phyloP scores from a whole-genome alignment of 2,888 invertebrate species.

The Lochmaea capreae region DNA sequence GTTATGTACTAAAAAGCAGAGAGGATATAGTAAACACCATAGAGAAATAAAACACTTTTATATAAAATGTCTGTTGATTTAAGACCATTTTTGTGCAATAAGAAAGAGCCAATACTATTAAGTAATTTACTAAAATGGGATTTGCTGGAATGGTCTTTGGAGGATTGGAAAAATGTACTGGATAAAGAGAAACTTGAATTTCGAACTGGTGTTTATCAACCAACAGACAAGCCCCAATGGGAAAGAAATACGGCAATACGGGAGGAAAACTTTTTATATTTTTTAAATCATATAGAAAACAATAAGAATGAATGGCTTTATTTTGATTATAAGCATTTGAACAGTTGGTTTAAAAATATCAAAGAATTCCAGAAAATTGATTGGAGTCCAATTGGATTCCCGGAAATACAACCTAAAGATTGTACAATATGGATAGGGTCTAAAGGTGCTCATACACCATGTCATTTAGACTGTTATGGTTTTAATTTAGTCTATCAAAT shows the following conservation, averaged over 20 bases:
- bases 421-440: slow-evolving; percentile 92
- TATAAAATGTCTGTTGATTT: slow-evolving; percentile 2
- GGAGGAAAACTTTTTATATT: slow-evolving; percentile 73
- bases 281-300: slow-evolving; percentile 66
- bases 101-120: slow-evolving; percentile 69
- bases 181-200: slow-evolving; percentile 70
- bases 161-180: slow-evolving; percentile 72
- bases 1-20: slow-evolving; percentile 9
- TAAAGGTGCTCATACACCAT: slow-evolving; percentile 89
- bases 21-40: no score
- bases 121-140: slow-evolving; percentile 70
- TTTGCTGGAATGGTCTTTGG: slow-evolving; percentile 70
- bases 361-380: slow-evolving; percentile 67
- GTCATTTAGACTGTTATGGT: slow-evolving; percentile 95
- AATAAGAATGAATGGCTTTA: slow-evolving; percentile 75
- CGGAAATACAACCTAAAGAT: slow-evolving; percentile 73
- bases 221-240: slow-evolving; percentile 77
- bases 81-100: slow-evolving; percentile 6
- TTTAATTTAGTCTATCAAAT: slow-evolving; percentile 92
- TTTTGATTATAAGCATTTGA: slow-evolving; percentile 87
- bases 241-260: slow-evolving; percentile 76
- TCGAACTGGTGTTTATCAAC: slow-evolving; percentile 65
- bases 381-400: slow-evolving; percentile 81
- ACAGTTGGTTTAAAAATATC: slow-evolving; percentile 73
- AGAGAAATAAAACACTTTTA: no score